Evolutionary conservation across 2,113 vertebrate species (phyloP), one percentile per base, ranked within the genome.

Genomic region (Delphinapterus leucas): DNA sequence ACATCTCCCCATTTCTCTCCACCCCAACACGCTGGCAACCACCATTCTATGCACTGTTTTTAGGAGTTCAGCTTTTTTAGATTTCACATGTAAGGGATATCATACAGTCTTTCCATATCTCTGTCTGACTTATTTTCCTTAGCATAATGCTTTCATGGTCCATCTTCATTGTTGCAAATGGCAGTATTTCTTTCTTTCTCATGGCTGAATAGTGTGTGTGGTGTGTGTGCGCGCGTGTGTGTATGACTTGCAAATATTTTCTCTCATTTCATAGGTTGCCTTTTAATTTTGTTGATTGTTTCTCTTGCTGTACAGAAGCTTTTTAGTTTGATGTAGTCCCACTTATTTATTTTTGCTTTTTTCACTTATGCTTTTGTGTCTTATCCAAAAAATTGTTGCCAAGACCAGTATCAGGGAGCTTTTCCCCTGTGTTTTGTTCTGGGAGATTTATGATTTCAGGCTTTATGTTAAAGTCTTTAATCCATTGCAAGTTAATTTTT

Each of bases 341-440:
- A 28, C 41, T 77, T 90, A 6, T 28, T 90, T 65, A 67, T 38
- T 90, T 90, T 79, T 88, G 68, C 28, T 60, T 88, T 31, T 49
- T 7, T 79, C 79, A 33, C 17, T 79, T 65, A 23, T 21, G 41
- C 11, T 65, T 41, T 89, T 89, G 41, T 89, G 33, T 65, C 58
- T 53, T 67, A 79, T 38, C 60, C 17, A 79, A 90, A 73, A 90
- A 67, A 65, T 67, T 7, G 2, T 90, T 67, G 33, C 60, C n/a
- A 90, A 44, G 33, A 65, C 25, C 61, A 67, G 21, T 53, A 76
- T 53, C 58, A 53, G 49, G 33, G 47, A 90, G 33, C 73, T 38
- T 90, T 77, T 65, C 36, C 41, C 15, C 4, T 65, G 7, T 58
- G 31, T 65, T 77, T 53, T 53, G 31, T 90, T 36, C 18, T 53